Percentiles rank a stretch among this genome's conserved stretches.
These are phyloP conservation scores for Alectura lathami DNA, from an alignment of 2,113 vertebrate species.

Conservation along the genomic window DNA sequence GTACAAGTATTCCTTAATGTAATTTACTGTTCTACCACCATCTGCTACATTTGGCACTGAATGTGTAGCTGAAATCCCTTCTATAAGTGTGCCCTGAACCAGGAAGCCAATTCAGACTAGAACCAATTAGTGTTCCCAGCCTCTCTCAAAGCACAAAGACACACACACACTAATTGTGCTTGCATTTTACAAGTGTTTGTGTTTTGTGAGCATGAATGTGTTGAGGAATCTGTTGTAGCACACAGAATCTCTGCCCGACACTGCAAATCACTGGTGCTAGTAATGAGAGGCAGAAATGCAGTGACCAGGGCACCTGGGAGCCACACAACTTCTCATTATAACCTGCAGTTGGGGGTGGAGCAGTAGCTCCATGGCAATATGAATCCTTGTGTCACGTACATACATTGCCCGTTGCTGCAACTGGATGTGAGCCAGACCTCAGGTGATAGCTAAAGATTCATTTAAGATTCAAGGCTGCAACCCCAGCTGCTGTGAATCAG, in stretches of 20 bases:
- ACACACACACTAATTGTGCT: not conserved
- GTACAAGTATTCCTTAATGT: conserved; percentile 62
- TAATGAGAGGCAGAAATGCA: not conserved
- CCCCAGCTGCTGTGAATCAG: not conserved
- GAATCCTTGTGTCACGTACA: not conserved
- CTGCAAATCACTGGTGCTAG: not conserved
- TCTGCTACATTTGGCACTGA: conserved; percentile 70
- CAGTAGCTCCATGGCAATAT: accelerated
- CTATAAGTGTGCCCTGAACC: conserved; percentile 53
- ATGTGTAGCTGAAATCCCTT: conserved; percentile 23
- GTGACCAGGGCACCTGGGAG: accelerated
- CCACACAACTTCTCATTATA: accelerated
- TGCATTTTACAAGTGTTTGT: not conserved
- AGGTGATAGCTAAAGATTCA: not conserved
- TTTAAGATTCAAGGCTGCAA: conserved; percentile 15
- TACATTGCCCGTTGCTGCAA: not conserved
- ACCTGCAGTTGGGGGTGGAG: accelerated
- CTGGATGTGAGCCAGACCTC: not conserved
- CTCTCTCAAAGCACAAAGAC: not conserved
- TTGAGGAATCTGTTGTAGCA: not conserved
- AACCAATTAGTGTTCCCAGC: conserved; percentile 24
- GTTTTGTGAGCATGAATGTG: not conserved
- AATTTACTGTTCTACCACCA: conserved; percentile 67
- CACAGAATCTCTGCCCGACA: accelerated
- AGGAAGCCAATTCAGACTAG: conserved; percentile 55